Conservation (phyloP, 2,797 vertebrate genomes). For the Hephaestus fuliginosus region DNA sequence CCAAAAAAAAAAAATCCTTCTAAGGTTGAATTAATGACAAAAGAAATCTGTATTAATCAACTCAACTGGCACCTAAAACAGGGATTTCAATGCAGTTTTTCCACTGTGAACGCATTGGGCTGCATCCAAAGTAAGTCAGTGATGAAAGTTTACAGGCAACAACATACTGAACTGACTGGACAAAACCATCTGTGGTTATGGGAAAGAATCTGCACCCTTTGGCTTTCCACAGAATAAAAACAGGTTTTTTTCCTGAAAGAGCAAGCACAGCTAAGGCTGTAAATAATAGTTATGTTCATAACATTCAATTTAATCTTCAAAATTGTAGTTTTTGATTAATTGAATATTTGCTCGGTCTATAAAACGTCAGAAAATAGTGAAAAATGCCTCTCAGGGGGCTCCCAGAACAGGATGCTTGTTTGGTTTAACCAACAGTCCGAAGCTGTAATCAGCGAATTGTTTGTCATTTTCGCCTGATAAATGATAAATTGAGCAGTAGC, state of each 20-base stretch:
- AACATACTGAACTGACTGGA: not conserved
- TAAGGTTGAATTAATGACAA: conserved; percentile 68
- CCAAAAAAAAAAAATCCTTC: conserved; percentile 11
- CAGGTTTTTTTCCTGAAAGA: not conserved
- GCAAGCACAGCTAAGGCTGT: not conserved
- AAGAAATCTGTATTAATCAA: conserved; percentile 62
- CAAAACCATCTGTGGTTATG: not conserved
- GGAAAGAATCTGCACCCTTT: not conserved
- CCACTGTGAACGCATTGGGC: conserved; percentile 46
- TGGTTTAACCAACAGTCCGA: not conserved
- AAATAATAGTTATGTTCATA: too few species aligned
- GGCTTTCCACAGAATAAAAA: too few species aligned
- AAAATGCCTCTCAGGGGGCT: not conserved
- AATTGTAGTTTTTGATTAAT: not conserved
- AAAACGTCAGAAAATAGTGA: not conserved
- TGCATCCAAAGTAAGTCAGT: conserved; percentile 5
- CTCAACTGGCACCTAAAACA: conserved; percentile 62
- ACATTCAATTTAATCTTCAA: not conserved
- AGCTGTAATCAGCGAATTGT: not conserved
- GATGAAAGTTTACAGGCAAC: not conserved
- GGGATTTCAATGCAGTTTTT: conserved; percentile 19
- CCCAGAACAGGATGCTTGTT: not conserved
- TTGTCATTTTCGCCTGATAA: not conserved
- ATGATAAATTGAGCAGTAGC: not conserved
- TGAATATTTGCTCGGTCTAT: conserved; percentile 9